Evolutionary conservation across 2,113 vertebrate species (phyloP).

Genomic region (Callipepla californica): DNA sequence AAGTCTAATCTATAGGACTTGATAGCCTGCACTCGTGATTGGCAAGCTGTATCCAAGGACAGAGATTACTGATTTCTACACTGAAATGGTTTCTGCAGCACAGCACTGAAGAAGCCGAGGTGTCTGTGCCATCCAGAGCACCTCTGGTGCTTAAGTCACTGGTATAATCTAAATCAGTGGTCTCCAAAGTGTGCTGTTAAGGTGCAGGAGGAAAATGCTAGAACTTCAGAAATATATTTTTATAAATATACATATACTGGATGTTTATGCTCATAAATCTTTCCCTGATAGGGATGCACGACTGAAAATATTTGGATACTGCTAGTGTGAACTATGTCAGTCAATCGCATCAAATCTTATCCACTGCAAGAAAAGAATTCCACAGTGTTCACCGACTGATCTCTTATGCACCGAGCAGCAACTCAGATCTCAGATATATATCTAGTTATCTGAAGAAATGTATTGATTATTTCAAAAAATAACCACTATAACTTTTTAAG

Average conservation of each 20-base stretch:
- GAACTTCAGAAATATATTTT: neutral
- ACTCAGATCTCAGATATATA: neutral
- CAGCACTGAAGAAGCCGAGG: neutral
- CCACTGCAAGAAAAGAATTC: neutral
- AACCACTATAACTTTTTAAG: neutral
- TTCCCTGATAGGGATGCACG: neutral
- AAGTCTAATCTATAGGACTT: neutral
- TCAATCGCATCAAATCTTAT: neutral
- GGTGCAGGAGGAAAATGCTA: neutral
- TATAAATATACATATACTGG: neutral
- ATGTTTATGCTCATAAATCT: accelerated
- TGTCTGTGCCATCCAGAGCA: neutral
- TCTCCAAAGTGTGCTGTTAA: neutral
- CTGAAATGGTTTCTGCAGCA: neutral
- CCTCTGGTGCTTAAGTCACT: neutral
- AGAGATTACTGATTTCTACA: neutral
- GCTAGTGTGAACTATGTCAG: neutral
- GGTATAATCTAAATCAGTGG: neutral
- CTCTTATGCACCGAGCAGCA: neutral
- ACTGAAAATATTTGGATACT: neutral
- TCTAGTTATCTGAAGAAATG: neutral
- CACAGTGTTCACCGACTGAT: neutral
- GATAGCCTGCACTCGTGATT: neutral
- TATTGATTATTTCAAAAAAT: neutral
- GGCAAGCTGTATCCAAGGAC: neutral